These are phyloP conservation scores for Rhagologus leucostigma DNA, from an alignment of 2,113 vertebrate genomes.

Conservation along the genomic window DNA sequence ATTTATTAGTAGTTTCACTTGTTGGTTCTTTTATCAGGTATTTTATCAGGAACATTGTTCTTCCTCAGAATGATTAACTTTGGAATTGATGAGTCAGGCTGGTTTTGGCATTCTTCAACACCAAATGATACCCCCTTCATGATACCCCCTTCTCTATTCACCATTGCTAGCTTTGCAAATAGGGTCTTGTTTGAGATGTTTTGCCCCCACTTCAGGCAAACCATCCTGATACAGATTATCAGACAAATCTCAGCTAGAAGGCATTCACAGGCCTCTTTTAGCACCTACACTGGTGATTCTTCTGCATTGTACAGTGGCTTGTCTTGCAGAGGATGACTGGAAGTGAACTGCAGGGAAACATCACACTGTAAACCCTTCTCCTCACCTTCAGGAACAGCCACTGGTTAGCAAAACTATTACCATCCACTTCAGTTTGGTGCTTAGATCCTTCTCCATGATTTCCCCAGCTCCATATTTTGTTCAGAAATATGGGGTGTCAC, in stretches of 20 bases:
- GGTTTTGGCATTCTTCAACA: background rate
- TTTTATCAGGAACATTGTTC: background rate
- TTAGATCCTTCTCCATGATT: background rate
- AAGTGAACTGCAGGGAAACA: background rate
- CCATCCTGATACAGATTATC: background rate
- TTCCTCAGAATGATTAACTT: background rate
- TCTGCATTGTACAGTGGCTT: background rate
- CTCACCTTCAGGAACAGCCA: background rate
- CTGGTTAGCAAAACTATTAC: background rate
- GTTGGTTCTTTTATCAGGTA: background rate
- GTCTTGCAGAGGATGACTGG: background rate
- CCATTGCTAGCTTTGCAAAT: background rate
- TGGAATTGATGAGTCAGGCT: background rate
- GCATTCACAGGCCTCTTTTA: background rate
- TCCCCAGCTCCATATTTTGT: background rate
- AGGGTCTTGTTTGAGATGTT: rapidly evolving
- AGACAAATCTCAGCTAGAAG: background rate
- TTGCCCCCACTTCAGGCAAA: background rate
- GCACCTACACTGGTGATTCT: background rate
- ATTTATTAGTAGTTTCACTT: background rate
- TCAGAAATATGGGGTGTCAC: background rate
- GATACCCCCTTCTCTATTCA: background rate
- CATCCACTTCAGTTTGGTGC: background rate
- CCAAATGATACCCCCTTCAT: background rate
- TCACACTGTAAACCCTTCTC: background rate